Evolutionary conservation across 1,140 invertebrate genomes (phyloP), one percentile per base, ranked within the genome.

Genomic region (Ips nitidus): DNA sequence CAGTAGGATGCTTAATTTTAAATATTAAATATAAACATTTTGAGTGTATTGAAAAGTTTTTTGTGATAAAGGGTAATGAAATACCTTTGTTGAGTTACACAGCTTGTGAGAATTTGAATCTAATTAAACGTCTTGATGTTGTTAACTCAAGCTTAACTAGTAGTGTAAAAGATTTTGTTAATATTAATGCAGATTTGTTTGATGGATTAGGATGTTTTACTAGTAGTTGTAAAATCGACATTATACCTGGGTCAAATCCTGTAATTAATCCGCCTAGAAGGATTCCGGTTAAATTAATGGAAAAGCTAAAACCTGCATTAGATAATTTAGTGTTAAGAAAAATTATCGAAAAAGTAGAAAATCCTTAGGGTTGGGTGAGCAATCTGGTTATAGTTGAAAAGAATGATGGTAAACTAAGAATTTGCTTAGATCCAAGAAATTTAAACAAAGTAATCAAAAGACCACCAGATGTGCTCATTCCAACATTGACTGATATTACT

Each of bases 361-460:
- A 22, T 22, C 22, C 22, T 22, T 0, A 22, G 22, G 22, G 22
- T 22, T 22, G 22, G 22, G 22, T 22, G 22, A 22, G 22, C 45
- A 47, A 47, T n/a, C n/a, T 47, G n/a, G n/a, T 47, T 4, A 47
- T 47, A 5, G n/a, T 4, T 47, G n/a, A 47, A 47, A 47, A 47
- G 45, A 47, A 4, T 5, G 45, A 47, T 47, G 45, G 45, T 4
- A 47, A n/a, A 5, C n/a, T 47, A n/a, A 47, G 45, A 47, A 47
- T 47, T 47, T 47, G 45, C n/a, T 47, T 47, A 47, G n/a, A 47
- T 47, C 45, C 45, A 47, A 47, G n/a, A n/a, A 47, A 47, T 4
- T 47, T 5, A 5, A 47, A 47, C n/a, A 47, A 47, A 47, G 45
- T 47, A 4, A 47, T 47, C n/a, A 47, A 47, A 47, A 47, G 45